Evolutionary conservation across 2,797 vertebrate species (phyloP).

Genomic region (Catostomus latipinnis): DNA sequence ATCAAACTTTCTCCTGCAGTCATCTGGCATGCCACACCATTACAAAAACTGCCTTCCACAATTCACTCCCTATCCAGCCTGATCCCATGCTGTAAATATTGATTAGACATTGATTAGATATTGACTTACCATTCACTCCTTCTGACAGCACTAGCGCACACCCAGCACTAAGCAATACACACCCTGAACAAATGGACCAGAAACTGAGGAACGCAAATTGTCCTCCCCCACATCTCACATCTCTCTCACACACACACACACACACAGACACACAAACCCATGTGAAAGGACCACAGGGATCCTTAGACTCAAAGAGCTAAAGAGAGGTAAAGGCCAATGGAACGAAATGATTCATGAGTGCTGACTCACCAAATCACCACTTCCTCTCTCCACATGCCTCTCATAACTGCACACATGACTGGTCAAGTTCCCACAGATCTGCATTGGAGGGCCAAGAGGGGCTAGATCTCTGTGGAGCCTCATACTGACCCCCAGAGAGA

Average conservation of each 20-base stretch:
- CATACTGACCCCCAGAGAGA: constrained; percentile 20
- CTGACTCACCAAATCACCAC: constrained; percentile 72
- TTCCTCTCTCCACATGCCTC: constrained; percentile 83
- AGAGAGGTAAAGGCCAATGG: constrained; percentile 57
- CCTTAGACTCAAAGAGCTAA: constrained; percentile 61
- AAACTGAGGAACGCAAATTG: constrained; percentile 71
- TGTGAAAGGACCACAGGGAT: constrained; percentile 59
- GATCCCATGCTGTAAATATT: constrained; percentile 26
- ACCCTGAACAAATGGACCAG: constrained; percentile 62
- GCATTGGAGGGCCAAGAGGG: constrained; percentile 47
- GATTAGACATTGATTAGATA: constrained; percentile 45
- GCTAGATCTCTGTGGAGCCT: constrained; percentile 24
- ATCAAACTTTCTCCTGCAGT: not conserved
- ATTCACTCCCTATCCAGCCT: not conserved
- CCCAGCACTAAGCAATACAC: constrained; percentile 41
- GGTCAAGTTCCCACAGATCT: constrained; percentile 81
- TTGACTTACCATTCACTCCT: constrained; percentile 59
- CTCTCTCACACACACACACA: no score
- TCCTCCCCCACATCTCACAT: constrained; percentile 57
- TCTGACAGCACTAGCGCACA: constrained; percentile 33
- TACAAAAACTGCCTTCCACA: not conserved
- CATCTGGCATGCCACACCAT: not conserved
- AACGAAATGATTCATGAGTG: constrained; percentile 56
- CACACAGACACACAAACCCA: constrained; percentile 41
- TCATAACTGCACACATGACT: constrained; percentile 82